Evolutionary conservation across 2,888 invertebrate species (phyloP), one percentile per base, ranked within the genome.

Genomic region (Polymixis lichenea): DNA sequence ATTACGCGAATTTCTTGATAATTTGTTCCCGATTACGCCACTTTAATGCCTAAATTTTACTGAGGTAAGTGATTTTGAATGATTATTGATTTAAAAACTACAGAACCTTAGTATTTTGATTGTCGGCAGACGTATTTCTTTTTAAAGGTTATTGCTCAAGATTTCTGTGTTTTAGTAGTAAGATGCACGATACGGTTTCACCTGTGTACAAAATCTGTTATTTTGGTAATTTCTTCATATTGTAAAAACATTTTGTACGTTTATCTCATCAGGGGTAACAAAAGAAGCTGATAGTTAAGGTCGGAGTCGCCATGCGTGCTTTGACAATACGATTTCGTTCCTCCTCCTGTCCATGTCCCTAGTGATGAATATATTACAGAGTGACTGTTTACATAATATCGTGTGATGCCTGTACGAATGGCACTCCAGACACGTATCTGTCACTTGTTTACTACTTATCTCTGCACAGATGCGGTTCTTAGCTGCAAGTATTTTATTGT

Each of bases 11-110:
- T 93, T 95, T 95, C 91, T 92, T 92, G 91, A 90, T 92, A 90
- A 89, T 94, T 94, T 89, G 94, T 92, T 90, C 87, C 89, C 91
- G 87, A 92, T 91, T 92, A 95, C 93, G 88, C 92, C 87, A 92
- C 88, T 95, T 96, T 96, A 91, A 96, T 96, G 96, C 95, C 94
- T 96, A 94, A 93, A 93, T 93, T 92, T 93, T 94, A 94, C 91
- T 96, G 91, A 96, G 96, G 96, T 96, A 93, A 94, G 96, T 90
- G 82, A 78, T 85, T 64, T 43, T 82, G 1, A 71, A 64, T 28
- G 22, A 74, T 67, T 49, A 74, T 75, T 73, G n/a, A 69, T 64
- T 69, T 43, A 38, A 28, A 71, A 77, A 72, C 71, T 32, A 22
- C 58, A 58, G 22, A 73, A 80, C 53, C 66, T 32, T 72, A 87